Evolutionary conservation across 2,113 vertebrate genomes (phyloP), one percentile per base, ranked within the genome.

Genomic region (Corythaixoides concolor): DNA sequence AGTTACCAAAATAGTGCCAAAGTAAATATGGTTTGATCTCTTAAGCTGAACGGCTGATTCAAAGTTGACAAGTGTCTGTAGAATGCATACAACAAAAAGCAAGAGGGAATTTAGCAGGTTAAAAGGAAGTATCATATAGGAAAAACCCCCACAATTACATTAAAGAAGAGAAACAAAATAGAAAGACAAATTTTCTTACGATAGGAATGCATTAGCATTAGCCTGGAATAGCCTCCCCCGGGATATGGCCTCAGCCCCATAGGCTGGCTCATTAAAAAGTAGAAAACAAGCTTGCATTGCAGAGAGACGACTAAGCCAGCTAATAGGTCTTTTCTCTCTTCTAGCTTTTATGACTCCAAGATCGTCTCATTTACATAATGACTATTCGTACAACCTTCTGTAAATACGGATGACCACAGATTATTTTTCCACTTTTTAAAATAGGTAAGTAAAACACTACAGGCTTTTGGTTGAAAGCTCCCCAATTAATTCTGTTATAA

Each of bases 291-390:
- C 92, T 60, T 84, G 83, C 5, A 21, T 50, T 84, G 79, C 85
- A 92, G 56, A 77, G 92, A 95, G 56, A 78, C n/a, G 90, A 85
- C 89, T 89, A 94, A 88, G 95, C 97, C 76, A 97, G 76, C 68
- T 92, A 94, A 95, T 90, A 97, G 90, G 92, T 89, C 90, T 89
- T 96, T 89, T 89, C 67, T 90, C 77, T 94, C 70, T 88, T 88
- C 86, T 64, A 62, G 76, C 69, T 90, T 96, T 72, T 62, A 75
- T 87, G 80, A 95, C 89, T 95, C 86, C 60, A 68, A 95, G 83
- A 94, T 92, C 83, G 85, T 66, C 90, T 92, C 27, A 94, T 96
- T 97, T 97, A 87, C 92, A 97, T 95, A 97, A 95, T 90, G 79
- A 93, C 91, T 83, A 87, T 70, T 93, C 43, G 0, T 64, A 78